phyloP scores from a whole-genome alignment of 2,113 vertebrate genomes.

The Zosterops japonicus region DNA sequence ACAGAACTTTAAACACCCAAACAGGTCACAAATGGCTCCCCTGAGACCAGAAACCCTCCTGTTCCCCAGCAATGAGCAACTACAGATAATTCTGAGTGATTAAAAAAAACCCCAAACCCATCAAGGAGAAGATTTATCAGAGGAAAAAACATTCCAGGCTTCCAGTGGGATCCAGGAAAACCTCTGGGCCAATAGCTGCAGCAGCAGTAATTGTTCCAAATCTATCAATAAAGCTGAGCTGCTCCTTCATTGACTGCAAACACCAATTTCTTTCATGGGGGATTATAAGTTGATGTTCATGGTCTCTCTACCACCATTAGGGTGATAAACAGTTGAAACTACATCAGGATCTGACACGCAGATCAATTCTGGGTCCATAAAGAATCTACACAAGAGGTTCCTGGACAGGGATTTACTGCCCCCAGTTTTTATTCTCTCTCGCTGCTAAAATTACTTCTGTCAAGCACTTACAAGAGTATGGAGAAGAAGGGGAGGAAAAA shows the following conservation, averaged over 20 bases:
- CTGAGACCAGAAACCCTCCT: neutral
- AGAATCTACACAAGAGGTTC: slow-evolving; percentile 77
- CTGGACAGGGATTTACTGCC: slow-evolving; percentile 74
- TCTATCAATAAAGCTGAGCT: slow-evolving; percentile 73
- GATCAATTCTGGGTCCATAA: slow-evolving; percentile 85
- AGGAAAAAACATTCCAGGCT: neutral
- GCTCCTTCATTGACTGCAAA: slow-evolving; percentile 72
- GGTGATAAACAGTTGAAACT: slow-evolving; percentile 82
- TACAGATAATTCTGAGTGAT: neutral
- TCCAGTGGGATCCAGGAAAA: slow-evolving; percentile 44
- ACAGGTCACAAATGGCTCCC: neutral
- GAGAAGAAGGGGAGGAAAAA: neutral
- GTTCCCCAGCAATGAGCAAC: neutral
- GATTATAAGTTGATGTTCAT: slow-evolving; percentile 73
- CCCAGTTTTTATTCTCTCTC: slow-evolving; percentile 77
- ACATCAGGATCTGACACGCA: slow-evolving; percentile 78
- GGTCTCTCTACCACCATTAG: slow-evolving; percentile 73
- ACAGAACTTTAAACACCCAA: neutral
- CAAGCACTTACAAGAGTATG: slow-evolving; percentile 73
- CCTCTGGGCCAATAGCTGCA: slow-evolving; percentile 60
- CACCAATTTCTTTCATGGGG: slow-evolving; percentile 72
- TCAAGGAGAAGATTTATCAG: slow-evolving; percentile 39
- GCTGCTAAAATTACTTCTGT: slow-evolving; percentile 83
- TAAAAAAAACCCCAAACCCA: neutral
- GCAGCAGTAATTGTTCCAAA: slow-evolving; percentile 73